phyloP scores from a whole-genome alignment of 2,797 vertebrate genomes.

The Myiotriccus ornatus region DNA sequence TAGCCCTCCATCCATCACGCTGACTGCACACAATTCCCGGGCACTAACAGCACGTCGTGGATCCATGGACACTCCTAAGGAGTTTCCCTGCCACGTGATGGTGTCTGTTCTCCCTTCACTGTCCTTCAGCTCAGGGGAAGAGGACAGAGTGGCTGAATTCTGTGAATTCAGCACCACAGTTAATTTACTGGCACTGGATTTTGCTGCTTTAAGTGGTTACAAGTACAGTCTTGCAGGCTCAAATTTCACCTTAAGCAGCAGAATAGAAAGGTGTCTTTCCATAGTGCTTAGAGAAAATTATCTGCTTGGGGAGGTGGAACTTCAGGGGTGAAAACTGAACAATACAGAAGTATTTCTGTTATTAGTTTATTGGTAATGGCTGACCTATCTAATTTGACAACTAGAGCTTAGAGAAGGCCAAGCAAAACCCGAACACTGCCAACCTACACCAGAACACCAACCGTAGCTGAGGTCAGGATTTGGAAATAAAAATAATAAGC shows the following conservation, averaged over 20 bases:
- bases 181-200: background rate
- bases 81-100: background rate
- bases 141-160: background rate
- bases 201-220: background rate
- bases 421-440: background rate
- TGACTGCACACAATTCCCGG: background rate
- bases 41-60: rapidly evolving
- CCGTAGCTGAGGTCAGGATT: background rate
- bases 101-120: background rate
- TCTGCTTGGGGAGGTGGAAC: background rate
- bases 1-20: background rate
- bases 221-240: background rate
- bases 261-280: background rate
- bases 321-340: background rate
- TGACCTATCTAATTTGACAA: background rate
- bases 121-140: background rate
- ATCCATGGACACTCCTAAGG: background rate
- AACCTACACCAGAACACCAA: background rate
- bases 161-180: slow-evolving; percentile 4
- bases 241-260: background rate
- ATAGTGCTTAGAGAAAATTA: background rate
- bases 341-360: background rate
- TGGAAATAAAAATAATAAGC: background rate
- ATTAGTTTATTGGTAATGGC: background rate
- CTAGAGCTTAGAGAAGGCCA: background rate